Conservation (phyloP, 92 coral and sea anemone species). For the Epizoanthus illoricatus region DNA sequence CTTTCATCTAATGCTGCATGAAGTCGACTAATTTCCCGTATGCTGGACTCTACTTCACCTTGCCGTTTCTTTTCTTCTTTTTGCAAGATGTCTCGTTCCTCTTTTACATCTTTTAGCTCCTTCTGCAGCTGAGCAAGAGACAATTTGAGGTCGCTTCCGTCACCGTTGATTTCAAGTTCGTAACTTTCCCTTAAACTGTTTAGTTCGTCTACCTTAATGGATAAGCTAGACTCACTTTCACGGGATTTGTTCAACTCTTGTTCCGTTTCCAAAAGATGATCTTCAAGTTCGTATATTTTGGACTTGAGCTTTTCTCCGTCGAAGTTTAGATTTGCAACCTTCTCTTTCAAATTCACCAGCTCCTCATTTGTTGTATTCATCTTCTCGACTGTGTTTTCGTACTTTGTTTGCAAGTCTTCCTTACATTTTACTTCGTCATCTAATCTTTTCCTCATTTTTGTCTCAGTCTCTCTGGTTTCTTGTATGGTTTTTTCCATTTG, state of each 20-base stretch:
- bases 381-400: slow-evolving; percentile 48
- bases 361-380: slow-evolving; percentile 44
- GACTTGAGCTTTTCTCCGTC: slow-evolving; percentile 5
- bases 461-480: slow-evolving; percentile 37
- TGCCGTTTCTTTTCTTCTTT: slow-evolving; percentile 37
- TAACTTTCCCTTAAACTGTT: not conserved
- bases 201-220: slow-evolving; percentile 1
- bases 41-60: slow-evolving; percentile 45
- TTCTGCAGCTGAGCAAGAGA: slow-evolving; percentile 41
- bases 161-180: slow-evolving; percentile 2
- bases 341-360: slow-evolving; percentile 31
- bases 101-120: slow-evolving; percentile 56
- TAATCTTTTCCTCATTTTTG: slow-evolving; percentile 18
- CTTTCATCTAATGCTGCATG: slow-evolving; percentile 15
- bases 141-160: not conserved
- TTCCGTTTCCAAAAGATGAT: slow-evolving; percentile 30
- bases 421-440: slow-evolving; percentile 53
- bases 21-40: slow-evolving; percentile 23
- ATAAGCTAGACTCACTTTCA: slow-evolving; percentile 30
- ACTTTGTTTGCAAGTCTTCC: slow-evolving; percentile 48
- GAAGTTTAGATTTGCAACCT: slow-evolving; percentile 17
- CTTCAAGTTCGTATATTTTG: slow-evolving; percentile 5
- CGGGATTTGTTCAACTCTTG: slow-evolving; percentile 39
- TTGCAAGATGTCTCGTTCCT: slow-evolving; percentile 51
- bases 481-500: slow-evolving; percentile 33